Evolutionary conservation across 2,113 vertebrate genomes (phyloP).

Genomic region (Pteronura brasiliensis): DNA sequence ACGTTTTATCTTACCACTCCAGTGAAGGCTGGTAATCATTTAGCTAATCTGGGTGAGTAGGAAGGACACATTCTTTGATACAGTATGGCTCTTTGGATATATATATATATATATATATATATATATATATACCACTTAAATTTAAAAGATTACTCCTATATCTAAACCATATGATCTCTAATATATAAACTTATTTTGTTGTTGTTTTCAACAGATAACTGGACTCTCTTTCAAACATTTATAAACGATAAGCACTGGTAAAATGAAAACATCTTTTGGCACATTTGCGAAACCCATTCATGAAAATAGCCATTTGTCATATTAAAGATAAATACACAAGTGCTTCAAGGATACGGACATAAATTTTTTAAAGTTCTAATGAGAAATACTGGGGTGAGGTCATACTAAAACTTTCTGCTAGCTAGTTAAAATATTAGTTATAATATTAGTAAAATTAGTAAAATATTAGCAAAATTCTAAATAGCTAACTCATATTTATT

Average conservation of each 20-base stretch:
- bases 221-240: neutral
- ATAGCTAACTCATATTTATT: neutral
- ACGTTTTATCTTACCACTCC: neutral
- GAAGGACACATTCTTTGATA: neutral
- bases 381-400: neutral
- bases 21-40: neutral
- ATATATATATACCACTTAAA: neutral
- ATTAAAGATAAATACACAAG: neutral
- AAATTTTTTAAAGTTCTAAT: slow-evolving; percentile 1
- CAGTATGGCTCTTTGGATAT: neutral
- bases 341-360: neutral
- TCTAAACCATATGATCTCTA: neutral
- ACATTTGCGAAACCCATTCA: neutral
- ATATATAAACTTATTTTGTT: neutral
- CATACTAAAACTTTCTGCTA: neutral
- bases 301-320: neutral
- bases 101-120: too few species aligned
- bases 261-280: neutral
- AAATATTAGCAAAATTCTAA: neutral
- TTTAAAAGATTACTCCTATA: neutral
- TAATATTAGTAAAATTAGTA: neutral
- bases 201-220: neutral
- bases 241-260: neutral
- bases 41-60: neutral
- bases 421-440: neutral